Evolutionary conservation across 2,797 vertebrate genomes (phyloP), one percentile per base, ranked within the genome.

Genomic region (Arremon aurantiirostris): DNA sequence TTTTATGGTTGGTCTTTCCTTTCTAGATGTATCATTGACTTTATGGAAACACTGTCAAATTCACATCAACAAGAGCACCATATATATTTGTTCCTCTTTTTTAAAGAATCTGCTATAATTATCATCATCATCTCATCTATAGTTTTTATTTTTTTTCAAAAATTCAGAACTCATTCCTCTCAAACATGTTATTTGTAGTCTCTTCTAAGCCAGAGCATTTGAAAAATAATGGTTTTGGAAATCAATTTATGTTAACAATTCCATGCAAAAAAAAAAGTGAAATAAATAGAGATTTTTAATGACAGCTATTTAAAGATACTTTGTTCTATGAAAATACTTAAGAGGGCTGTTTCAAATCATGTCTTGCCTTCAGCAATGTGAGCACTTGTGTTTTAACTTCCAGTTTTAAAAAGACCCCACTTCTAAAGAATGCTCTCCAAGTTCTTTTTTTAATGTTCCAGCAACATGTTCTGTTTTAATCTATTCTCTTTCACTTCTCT

Each of bases 281-380:
- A 86, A 59, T 39, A 61, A 92, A 57, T 12, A 46, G 39, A 27
- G 19, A 59, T 79, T 91, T 93, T 91, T 72, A 88, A 66, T 79
- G 21, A 41, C 8, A 83, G 32, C 18, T 89, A 49, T 72, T 83
- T 44, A 84, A 92, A 44, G 52, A 77, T 24, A 56, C 11, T 73
- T 66, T 81, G 9, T 72, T 88, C 53, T 59, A 32, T 10, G 32
- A 87, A 83, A 90, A 72, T 68, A 71, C 11, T 37, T 73, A 66
- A 42, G 34, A 81, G 18, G 8, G 7, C 3, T 23, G 6, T 57
- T 50, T 57, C n/a, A 76, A 87, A 81, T 78, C 20, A 27, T 63
- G 6, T 69, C 41, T 80, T 77, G 15, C 27, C 32, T 82, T 91
- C 39, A 89, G 41, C 47, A 83, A n/a, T 39, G 16, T 3, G 65